Base-by-base conservation (phyloP, 2,888 invertebrate species). In the Nomada hirtipes region DNA sequence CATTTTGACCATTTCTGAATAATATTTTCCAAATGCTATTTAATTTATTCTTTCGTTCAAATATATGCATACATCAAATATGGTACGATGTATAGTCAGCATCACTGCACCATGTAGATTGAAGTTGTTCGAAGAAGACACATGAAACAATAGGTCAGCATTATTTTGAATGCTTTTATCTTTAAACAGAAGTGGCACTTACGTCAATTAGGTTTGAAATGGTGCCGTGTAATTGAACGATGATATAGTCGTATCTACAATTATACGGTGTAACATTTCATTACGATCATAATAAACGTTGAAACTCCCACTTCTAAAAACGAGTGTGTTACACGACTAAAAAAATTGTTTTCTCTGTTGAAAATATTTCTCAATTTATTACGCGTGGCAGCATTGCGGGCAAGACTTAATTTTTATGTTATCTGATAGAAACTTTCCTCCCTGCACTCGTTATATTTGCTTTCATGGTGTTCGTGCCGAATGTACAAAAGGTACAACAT, bases 341-440 rank as follows among this genome's bases (percentile, higher is more conserved):
- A 52, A 13, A 76, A 77, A 77, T 65, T 52, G 69, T 76, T 79
- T 76, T 63, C 76, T 11, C 18, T 52, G 18, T n/a, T 59, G 59
- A 59, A 59, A 10, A 7, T 23, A 70, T 70, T 76, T 64, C 64
- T 20, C 42, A 50, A 23, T 76, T 79, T 64, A 76, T 78, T 78
- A 57, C 53, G 42, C 68, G 55, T 26, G n/a, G 11, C 63, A 42
- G 57, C 42, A n/a, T 20, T 36, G 15, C 50, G 44, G 18, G 55
- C 42, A 15, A 20, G 63, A 64, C 63, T 79, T 76, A 69, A 76
- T 76, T 79, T 63, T 69, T 64, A 18, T 29, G 20, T 4, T 42
- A 57, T 74, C 44, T 20, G 60, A 64, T 69, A 29, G 77, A 64
- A 76, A 63, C 63, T 64, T 59, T 59, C 52, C 68, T 64, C 47